These are phyloP conservation scores for Porites australiensis DNA, from an alignment of 64 coral and sea anemone species.

Conservation along the genomic window DNA sequence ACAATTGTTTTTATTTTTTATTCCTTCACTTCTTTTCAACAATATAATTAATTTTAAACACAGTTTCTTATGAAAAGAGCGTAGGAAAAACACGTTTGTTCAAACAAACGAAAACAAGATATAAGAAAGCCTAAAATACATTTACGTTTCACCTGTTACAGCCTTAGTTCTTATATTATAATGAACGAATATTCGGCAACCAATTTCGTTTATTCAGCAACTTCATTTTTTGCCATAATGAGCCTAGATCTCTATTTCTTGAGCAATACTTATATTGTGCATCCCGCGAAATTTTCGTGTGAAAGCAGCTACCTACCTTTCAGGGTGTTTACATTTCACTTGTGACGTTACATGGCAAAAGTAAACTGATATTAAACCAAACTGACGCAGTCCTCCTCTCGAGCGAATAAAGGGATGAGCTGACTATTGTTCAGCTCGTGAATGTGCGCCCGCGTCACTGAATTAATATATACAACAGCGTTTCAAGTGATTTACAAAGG, in stretches of 20 bases:
- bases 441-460: neutral
- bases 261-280: too few species aligned
- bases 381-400: neutral
- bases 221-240: neutral
- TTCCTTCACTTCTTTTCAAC: too few species aligned
- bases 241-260: neutral
- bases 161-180: neutral
- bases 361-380: neutral
- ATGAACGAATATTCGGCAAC: neutral
- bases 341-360: neutral
- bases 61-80: too few species aligned
- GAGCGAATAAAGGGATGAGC: neutral
- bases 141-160: neutral
- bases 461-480: too few species aligned
- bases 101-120: neutral
- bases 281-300: too few species aligned
- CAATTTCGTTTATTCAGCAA: neutral
- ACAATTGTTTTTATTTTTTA: neutral
- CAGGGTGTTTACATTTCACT: neutral
- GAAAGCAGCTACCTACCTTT: neutral
- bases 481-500: too few species aligned
- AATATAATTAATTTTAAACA: too few species aligned
- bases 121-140: neutral
- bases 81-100: neutral
- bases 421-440: neutral